Evolutionary conservation across 1,140 invertebrate species (phyloP), one percentile per base, ranked within the genome.

Genomic region (Zaprionus kolodkinae): DNA sequence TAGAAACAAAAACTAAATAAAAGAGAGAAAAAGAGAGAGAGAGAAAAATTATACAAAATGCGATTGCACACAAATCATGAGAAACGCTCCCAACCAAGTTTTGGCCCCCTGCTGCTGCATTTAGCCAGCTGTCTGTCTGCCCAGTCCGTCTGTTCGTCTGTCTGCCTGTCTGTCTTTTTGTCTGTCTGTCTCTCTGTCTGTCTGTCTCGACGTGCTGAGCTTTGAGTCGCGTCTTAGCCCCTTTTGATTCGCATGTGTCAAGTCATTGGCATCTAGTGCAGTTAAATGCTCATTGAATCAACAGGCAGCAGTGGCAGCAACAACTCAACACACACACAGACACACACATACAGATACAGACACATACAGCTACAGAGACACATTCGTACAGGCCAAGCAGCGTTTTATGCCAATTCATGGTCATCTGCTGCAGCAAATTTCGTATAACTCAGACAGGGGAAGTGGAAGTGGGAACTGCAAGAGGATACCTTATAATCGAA

Each of bases 241-340:
- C 76, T 72, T 78, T 79, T 83, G 87, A 87, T 91, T 91, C 87
- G 83, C 87, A 91, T 81, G 81, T 90, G 78, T 91, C 87, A 91
- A 91, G 87, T 84, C 87, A 84, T 90, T 91, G 87, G 82, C 87
- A 91, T 91, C 83, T 91, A 85, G 82, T 91, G 87, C 87, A 91
- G 72, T 76, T 83, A 78, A 88, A 88, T 82, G 83, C 79, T 87
- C 76, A 86, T 73, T 82, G 83, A 82, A 81, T 86, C 78, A 81
- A 76, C 74, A 76, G 85, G 35, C 65, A 76, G 66, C 65, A 76
- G 66, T 71, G 73, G 76, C 66, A 35, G 10, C 33, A 62, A 40
- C 60, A 74, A 56, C 65, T 70, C 67, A 64, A 57, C 66, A 69
- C 36, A 60, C 33, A 35, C 50, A 36, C 15, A 56, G 36, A 60